A percentile compares a stretch with the other conserved stretches of the same genome.
Evolutionary conservation across 2,797 vertebrate genomes (phyloP).

Genomic region (Poeciliopsis presidionis): DNA sequence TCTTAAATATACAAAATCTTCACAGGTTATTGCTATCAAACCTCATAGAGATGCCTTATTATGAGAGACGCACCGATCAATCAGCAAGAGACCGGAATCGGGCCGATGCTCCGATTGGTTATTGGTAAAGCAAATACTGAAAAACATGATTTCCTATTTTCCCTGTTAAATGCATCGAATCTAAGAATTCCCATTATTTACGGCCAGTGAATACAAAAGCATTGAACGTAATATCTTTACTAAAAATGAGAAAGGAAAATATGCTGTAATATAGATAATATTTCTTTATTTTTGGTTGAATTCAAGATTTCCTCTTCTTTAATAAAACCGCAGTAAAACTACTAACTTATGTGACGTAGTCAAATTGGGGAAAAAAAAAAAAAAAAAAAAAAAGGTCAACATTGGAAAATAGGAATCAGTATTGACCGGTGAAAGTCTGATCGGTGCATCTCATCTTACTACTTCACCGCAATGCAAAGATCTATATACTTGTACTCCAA

Average conservation of each 20-base stretch:
- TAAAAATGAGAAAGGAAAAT: background rate
- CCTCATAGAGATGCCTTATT: conserved; percentile 49
- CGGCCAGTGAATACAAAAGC: background rate
- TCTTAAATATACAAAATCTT: conserved; percentile 51
- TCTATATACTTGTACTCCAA: conserved; percentile 33
- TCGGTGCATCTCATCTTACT: conserved; percentile 3
- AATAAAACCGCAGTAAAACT: background rate
- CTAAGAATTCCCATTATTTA: background rate
- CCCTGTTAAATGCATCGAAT: background rate
- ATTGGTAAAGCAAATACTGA: background rate
- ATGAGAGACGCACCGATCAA: conserved; percentile 1
- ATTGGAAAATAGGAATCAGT: background rate
- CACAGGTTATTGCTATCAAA: conserved; percentile 78
- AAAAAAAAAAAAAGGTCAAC: background rate
- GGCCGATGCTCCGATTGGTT: background rate
- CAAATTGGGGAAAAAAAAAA: background rate
- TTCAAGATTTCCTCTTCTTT: background rate
- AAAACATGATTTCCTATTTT: background rate
- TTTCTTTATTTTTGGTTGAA: background rate
- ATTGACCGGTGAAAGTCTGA: background rate
- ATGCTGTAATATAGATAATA: background rate
- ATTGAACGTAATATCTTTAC: background rate
- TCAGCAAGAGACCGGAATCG: background rate
- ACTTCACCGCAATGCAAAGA: conserved; percentile 1
- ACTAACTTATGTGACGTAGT: background rate